Evolutionary conservation across 2,113 vertebrate species (phyloP), one percentile per base, ranked within the genome.

Genomic region (Furnarius figulus): DNA sequence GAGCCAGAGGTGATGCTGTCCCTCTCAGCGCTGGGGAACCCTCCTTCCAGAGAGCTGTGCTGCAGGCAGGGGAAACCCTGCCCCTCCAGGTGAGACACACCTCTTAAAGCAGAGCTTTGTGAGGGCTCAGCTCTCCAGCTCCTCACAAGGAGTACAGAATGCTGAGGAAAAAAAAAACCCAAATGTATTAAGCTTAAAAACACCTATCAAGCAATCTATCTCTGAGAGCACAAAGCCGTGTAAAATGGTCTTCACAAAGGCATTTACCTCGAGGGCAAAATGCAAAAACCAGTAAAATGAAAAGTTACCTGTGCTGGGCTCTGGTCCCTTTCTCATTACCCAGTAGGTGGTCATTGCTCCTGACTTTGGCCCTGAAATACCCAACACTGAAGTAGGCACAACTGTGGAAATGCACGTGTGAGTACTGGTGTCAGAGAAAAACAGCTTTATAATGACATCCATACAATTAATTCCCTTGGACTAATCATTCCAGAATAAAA

Each of bases 121-220:
- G 22, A 33, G 14, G 30, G 49, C 21, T 18, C 24, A 25, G 28
- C 22, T 42, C 52, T 50, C 25, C 17, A 12, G 22, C 46, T 35
- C 74, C 6, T 22, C 1, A 3, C 46, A 28, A 62, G 31, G 31
- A 74, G 21, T 8, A 42, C 49, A 25, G 37, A 67, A 58, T 5
- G 15, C 25, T 2, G 7, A 87, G 40, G 40, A 40, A 40, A 40
- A 16, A 70, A 47, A 87, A 5, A 27, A 24, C 12, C 24, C 28
- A 31, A 28, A 35, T 2, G 14, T 12, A 2, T 52, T 40, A 35
- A 27, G 18, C 52, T n/a, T 76, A 35, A 35, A 82, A 68, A 19
- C 3, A 0, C 28, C 0, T 42, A 31, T 58, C 49, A 20, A 65
- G 13, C n/a, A n/a, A 4, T 35, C 35, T 46, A 1, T 33, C 50